Evolutionary conservation across 1,140 invertebrate genomes (phyloP).

Genomic region (Eueides isabella): DNA sequence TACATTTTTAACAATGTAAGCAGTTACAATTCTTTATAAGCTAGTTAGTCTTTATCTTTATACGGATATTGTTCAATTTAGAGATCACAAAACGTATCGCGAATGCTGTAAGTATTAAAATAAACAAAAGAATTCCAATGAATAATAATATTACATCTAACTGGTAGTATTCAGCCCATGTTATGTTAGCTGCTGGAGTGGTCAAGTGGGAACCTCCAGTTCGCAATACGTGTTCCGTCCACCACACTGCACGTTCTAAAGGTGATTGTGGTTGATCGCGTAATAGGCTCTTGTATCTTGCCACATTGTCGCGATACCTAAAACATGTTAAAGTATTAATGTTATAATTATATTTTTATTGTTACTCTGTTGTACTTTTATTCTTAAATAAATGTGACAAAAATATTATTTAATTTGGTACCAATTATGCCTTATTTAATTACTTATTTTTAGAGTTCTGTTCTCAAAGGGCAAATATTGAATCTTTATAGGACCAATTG

Average conservation of each 20-base stretch:
- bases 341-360: too few species aligned
- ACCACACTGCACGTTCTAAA: constrained; percentile 78
- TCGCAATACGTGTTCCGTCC: constrained; percentile 82
- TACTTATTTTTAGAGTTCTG: too few species aligned
- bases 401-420: too few species aligned
- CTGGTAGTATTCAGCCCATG: constrained; percentile 52
- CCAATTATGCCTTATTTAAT: too few species aligned
- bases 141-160: constrained; percentile 36
- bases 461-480: too few species aligned
- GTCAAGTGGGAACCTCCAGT: constrained; percentile 77
- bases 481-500: too few species aligned
- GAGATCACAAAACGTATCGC: neutral
- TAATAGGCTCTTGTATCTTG: constrained; percentile 30
- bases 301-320: neutral
- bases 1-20: neutral
- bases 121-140: neutral
- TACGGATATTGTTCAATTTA: neutral
- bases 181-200: constrained; percentile 55
- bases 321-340: neutral
- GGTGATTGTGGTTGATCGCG: constrained; percentile 37
- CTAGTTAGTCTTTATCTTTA: neutral
- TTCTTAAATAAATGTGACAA: too few species aligned
- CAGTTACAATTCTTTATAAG: neutral
- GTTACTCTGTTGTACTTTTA: too few species aligned
- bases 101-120: neutral